phyloP scores from a whole-genome alignment of 2,113 vertebrate genomes.

The Tychaedon coryphoeus region DNA sequence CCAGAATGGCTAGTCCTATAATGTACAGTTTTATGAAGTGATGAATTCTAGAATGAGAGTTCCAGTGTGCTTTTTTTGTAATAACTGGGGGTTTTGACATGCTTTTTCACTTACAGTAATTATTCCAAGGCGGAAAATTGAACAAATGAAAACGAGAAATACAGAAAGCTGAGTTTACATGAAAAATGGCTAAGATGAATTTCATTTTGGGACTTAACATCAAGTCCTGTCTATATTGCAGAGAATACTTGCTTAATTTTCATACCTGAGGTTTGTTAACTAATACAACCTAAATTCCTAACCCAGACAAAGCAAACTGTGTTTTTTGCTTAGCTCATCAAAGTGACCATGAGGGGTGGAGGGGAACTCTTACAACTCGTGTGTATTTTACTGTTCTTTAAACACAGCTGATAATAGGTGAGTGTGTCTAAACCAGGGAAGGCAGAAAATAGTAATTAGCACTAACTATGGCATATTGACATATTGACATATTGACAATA shows the following conservation, averaged over 20 bases:
- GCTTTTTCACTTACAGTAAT: constrained; percentile 1
- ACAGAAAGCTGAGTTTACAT: background rate
- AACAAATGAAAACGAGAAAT: background rate
- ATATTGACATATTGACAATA: too few relatives aligned
- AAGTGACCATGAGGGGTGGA: background rate
- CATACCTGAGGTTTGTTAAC: background rate
- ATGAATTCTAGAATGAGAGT: background rate
- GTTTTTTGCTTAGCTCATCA: background rate
- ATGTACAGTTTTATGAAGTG: constrained; percentile 26
- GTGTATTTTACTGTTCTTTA: background rate
- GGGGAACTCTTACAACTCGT: background rate
- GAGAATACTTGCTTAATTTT: background rate
- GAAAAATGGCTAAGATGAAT: background rate
- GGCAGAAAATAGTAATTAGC: background rate
- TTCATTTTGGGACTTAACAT: background rate
- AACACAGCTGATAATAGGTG: background rate
- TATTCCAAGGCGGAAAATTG: background rate
- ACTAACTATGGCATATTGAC: background rate
- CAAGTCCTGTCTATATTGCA: background rate
- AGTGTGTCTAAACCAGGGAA: background rate
- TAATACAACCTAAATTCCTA: background rate
- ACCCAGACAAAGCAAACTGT: background rate
- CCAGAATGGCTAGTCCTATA: background rate
- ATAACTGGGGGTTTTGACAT: background rate
- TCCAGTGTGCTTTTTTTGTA: background rate